A percentile compares a stretch with the other conserved stretches of the same genome.
These are phyloP conservation scores for Diplogasteroides magnus DNA, from an alignment of 1,140 invertebrate species.

Conservation along the genomic window DNA sequence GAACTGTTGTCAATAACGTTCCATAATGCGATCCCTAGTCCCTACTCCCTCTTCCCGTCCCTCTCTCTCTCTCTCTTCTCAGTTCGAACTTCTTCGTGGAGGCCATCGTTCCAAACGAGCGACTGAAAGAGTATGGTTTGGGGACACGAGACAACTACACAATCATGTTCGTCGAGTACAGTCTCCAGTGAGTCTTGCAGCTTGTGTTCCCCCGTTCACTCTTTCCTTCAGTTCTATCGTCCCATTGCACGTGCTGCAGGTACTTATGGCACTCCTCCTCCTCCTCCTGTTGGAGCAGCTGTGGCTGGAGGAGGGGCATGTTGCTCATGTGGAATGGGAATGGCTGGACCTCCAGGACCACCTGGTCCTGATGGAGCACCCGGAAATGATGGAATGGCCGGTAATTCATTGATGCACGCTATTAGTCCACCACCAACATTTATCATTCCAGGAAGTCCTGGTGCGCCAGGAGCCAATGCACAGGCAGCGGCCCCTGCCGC, in stretches of 20 bases:
- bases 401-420: no score
- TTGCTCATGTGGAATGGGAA: slow-evolving; percentile 3
- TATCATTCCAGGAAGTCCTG: background rate
- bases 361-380: background rate
- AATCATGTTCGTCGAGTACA: background rate
- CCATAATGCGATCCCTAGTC: no score
- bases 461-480: background rate
- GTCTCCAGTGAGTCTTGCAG: background rate
- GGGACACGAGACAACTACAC: background rate
- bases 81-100: no score
- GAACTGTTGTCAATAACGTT: no score
- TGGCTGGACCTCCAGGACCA: background rate
- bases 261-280: background rate
- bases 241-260: background rate
- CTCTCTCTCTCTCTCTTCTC: no score
- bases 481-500: background rate
- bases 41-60: no score
- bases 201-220: background rate
- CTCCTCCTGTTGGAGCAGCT: background rate
- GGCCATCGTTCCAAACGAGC: background rate
- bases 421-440: background rate
- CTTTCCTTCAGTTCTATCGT: background rate
- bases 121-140: background rate
- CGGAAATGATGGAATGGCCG: background rate
- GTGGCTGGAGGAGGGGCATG: background rate